phyloP scores from a whole-genome alignment of 2,888 invertebrate genomes.

The Ellobium chinense region DNA sequence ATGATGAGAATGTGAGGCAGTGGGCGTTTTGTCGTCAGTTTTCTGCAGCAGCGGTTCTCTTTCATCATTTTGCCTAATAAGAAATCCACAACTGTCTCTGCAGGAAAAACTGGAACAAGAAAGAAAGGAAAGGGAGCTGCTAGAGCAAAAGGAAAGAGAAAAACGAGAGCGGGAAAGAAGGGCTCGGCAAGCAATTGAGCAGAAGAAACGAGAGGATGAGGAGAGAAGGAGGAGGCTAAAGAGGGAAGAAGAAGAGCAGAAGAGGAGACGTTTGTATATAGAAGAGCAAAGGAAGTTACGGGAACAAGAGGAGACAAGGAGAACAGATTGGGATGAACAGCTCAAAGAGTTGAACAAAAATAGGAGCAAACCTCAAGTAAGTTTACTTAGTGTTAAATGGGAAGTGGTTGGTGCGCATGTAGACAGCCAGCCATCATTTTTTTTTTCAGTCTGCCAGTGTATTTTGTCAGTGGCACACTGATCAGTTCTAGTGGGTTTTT shows the following conservation, averaged over 20 bases:
- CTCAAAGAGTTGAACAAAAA: slow-evolving; percentile 51
- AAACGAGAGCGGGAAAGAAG: slow-evolving; percentile 40
- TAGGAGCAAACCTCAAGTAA: slow-evolving; percentile 44
- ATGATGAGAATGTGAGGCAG: no score
- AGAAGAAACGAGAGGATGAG: slow-evolving; percentile 52
- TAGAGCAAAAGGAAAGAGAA: slow-evolving; percentile 49
- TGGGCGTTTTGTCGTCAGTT: no score
- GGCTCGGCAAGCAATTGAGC: slow-evolving; percentile 32
- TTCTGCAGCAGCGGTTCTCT: no score
- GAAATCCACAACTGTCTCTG: neutral
- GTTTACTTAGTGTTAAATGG: no score
- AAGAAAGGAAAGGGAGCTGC: slow-evolving; percentile 49
- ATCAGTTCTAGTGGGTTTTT: no score
- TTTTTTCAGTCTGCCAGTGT: no score
- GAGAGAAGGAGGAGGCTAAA: slow-evolving; percentile 50
- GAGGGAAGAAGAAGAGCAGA: slow-evolving; percentile 40
- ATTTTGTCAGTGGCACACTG: no score
- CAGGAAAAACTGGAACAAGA: slow-evolving; percentile 64
- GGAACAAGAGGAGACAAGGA: slow-evolving; percentile 28
- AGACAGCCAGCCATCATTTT: no score
- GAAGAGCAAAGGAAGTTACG: slow-evolving; percentile 32
- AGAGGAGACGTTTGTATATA: slow-evolving; percentile 30
- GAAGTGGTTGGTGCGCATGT: no score
- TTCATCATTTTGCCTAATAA: neutral
- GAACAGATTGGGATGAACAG: slow-evolving; percentile 46